Evolutionary conservation across 2,113 vertebrate species (phyloP), one percentile per base, ranked within the genome.

Genomic region (Pimephales promelas): DNA sequence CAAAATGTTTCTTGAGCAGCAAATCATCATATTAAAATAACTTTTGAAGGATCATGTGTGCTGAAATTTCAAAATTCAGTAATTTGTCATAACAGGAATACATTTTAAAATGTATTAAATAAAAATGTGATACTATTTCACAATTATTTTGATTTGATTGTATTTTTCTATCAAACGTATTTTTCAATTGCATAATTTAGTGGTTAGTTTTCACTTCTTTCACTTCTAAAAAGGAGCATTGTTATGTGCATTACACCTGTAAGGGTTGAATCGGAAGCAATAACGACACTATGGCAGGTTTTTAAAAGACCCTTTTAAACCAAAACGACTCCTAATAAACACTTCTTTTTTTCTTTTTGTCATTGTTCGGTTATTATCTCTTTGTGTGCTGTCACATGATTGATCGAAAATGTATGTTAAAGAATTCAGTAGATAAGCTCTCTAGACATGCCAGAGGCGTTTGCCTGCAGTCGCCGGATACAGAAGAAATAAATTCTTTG

Each of bases 371-470:
- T 31, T 70, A 36, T n/a, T n/a, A 1, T 64, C 49, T 85, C 62
- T 82, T 88, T 85, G 83, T 85, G 40, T 16, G 11, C 86, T 85
- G 90, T 91, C 52, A 76, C 88, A 82, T 86, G 88, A 90, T 84
- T 79, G 56, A 82, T 82, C 56, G 75, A 62, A 56, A 49, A 61
- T 84, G 74, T 88, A 88, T 90, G 90, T 90, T 81, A 59, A 89
- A 87, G 86, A 89, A 89, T 84, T 84, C 88, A 87, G 90, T 89
- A 89, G 90, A 88, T 91, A 91, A 93, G 92, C 90, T 90, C 89
- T 88, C 83, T 89, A 91, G 88, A 87, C 88, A 91, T 91, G 84
- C 76, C 1, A 74, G 59, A 85, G 84, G 76, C 49, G 71, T 89
- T 87, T 83, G 81, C 47, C 77, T 79, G 24, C 78, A 59, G 56